Conservation (phyloP, 2,113 vertebrate species). For the Vicugna pacos region DNA sequence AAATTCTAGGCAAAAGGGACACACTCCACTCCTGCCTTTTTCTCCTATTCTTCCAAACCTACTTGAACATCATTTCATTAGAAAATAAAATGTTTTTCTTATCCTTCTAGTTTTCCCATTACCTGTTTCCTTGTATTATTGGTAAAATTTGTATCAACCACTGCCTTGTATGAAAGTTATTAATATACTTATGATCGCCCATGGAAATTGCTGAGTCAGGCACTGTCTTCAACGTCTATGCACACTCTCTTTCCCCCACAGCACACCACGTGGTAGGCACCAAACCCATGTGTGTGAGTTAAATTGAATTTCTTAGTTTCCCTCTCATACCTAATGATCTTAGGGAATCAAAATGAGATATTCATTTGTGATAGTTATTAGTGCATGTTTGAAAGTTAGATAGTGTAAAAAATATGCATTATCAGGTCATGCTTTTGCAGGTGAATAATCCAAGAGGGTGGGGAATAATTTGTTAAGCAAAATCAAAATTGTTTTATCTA, state of each 20-base stretch:
- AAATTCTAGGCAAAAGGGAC: conserved; percentile 11
- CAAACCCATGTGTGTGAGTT: not conserved
- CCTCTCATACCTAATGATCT: not conserved
- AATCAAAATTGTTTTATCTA: not conserved
- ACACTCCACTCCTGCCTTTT: not conserved
- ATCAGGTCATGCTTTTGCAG: not conserved
- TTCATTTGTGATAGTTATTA: not conserved
- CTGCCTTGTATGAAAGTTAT: not conserved
- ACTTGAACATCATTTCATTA: not conserved
- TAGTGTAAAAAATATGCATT: not conserved
- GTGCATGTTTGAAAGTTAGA: not conserved
- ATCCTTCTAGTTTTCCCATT: not conserved
- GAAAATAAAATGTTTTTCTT: not conserved
- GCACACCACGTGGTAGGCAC: not conserved
- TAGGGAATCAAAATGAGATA: not conserved
- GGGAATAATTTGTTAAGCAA: not conserved
- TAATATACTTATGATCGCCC: not conserved
- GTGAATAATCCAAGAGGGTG: fast-evolving
- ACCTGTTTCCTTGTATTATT: not conserved
- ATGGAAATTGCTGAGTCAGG: not conserved
- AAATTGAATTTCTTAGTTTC: not conserved
- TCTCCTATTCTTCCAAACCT: not conserved
- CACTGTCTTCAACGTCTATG: not conserved
- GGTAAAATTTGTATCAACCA: not conserved
- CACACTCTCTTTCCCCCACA: not conserved